Evolutionary conservation across 2,888 invertebrate species (phyloP).

Genomic region (Aspidiotus destructor): DNA sequence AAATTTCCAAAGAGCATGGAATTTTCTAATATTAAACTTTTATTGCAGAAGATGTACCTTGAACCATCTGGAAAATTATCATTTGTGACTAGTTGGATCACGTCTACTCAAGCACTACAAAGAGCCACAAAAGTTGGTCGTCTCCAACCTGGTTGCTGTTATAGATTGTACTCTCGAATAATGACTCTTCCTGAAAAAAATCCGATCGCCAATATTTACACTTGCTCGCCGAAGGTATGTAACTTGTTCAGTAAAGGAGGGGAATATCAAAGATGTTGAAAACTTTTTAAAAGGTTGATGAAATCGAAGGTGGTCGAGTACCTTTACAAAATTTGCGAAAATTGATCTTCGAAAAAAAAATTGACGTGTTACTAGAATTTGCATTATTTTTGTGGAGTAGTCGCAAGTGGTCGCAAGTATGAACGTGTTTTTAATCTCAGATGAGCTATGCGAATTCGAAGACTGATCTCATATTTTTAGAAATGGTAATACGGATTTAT

Average conservation of each 20-base stretch:
- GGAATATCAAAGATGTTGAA: background rate
- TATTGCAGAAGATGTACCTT: conserved; percentile 66
- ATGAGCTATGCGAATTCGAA: too few species aligned
- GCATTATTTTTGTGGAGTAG: too few species aligned
- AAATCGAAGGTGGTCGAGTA: too few species aligned
- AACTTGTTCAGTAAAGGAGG: background rate
- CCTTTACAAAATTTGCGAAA: too few species aligned
- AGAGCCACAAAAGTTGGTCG: conserved; percentile 81
- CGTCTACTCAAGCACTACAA: conserved; percentile 76
- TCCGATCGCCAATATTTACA: conserved; percentile 19
- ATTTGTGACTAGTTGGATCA: conserved; percentile 72
- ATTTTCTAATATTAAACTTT: background rate
- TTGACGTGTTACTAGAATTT: too few species aligned
- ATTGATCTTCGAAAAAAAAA: too few species aligned
- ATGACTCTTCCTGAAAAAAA: conserved; percentile 18
- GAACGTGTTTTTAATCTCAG: too few species aligned
- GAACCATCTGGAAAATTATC: conserved; percentile 65
- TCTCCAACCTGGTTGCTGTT: conserved; percentile 71
- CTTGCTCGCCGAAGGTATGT: conserved; percentile 21
- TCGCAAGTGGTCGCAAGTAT: too few species aligned
- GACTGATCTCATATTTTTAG: too few species aligned
- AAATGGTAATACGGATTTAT: too few species aligned
- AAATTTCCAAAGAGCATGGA: background rate
- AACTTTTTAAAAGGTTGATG: background rate
- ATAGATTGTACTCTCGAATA: conserved; percentile 50